Evolutionary conservation across 2,888 invertebrate genomes (phyloP).

Genomic region (Volucella inanis): DNA sequence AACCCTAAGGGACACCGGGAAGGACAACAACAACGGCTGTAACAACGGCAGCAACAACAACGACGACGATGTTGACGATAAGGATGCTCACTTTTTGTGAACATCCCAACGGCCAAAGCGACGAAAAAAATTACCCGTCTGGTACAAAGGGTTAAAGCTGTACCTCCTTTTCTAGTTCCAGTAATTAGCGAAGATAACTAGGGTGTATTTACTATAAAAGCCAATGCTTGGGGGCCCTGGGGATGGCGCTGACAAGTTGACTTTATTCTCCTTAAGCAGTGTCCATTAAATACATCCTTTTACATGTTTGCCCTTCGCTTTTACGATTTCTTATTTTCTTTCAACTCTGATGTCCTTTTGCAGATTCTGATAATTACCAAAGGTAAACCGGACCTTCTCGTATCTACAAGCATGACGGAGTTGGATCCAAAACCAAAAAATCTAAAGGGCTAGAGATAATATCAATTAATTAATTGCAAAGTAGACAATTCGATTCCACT

Average conservation of each 20-base stretch:
- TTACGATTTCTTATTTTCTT: conserved; percentile 9
- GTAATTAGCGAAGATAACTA: conserved; percentile 51
- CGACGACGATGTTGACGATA: neutral
- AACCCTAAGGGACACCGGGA: conserved; percentile 12
- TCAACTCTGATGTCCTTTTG: conserved; percentile 11
- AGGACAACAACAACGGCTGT: neutral
- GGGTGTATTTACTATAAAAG: conserved; percentile 39
- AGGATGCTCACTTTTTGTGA: neutral
- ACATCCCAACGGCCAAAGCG: neutral
- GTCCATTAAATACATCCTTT: conserved; percentile 4
- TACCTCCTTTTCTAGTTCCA: neutral
- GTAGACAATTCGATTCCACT: neutral
- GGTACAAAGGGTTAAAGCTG: conserved; percentile 9
- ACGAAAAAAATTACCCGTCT: neutral
- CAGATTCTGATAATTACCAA: neutral
- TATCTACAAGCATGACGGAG: neutral
- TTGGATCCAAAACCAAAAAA: neutral
- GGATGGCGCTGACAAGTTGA: conserved; percentile 9
- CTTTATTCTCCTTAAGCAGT: conserved; percentile 3
- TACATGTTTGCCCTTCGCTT: conserved; percentile 17
- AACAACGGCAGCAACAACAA: neutral
- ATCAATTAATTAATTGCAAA: conserved; percentile 49
- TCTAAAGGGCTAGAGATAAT: conserved; percentile 33
- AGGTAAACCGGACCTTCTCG: neutral
- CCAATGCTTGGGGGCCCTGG: conserved; percentile 5